Percentiles rank a stretch among this genome's conserved stretches.
phyloP scores from a whole-genome alignment of 1,140 invertebrate species.

The Ganaspis sp. region DNA sequence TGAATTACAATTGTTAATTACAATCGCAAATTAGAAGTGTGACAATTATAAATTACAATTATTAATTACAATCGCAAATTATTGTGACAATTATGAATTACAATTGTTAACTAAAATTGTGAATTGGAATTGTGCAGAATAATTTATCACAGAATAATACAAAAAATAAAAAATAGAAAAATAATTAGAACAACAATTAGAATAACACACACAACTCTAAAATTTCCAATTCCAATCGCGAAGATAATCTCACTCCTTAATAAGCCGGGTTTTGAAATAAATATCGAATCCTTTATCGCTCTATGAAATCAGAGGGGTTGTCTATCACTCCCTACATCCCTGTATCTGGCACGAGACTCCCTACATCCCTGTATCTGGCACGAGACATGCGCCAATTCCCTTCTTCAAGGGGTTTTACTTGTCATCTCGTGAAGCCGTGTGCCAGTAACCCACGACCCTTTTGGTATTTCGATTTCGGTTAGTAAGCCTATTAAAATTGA shows the following conservation, averaged over 20 bases:
- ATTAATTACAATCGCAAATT: too few species aligned
- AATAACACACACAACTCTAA: too few species aligned
- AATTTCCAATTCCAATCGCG: neutral
- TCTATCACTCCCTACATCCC: slow-evolving; percentile 50
- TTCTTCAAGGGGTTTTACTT: slow-evolving; percentile 62
- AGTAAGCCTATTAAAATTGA: slow-evolving; percentile 64
- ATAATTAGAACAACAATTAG: too few species aligned
- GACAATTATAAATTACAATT: too few species aligned
- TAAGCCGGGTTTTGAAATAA: neutral
- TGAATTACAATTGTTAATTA: too few species aligned
- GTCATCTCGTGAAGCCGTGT: slow-evolving; percentile 67
- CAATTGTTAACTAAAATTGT: too few species aligned
- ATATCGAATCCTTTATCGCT: neutral
- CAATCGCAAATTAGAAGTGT: too few species aligned
- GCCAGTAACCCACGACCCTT: slow-evolving; percentile 74
- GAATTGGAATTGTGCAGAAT: too few species aligned
- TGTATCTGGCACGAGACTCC: slow-evolving; percentile 60
- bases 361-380: slow-evolving; percentile 59
- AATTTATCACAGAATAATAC: too few species aligned
- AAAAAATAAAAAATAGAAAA: too few species aligned
- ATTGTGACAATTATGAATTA: too few species aligned
- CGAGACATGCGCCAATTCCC: slow-evolving; percentile 67
- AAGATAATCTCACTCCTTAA: too few species aligned
- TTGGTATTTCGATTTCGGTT: slow-evolving; percentile 68
- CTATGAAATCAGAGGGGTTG: neutral